Percentiles rank a stretch among this genome's conserved stretches.
phyloP scores from a whole-genome alignment of 2,888 invertebrate genomes.

The Vanessa cardui region DNA sequence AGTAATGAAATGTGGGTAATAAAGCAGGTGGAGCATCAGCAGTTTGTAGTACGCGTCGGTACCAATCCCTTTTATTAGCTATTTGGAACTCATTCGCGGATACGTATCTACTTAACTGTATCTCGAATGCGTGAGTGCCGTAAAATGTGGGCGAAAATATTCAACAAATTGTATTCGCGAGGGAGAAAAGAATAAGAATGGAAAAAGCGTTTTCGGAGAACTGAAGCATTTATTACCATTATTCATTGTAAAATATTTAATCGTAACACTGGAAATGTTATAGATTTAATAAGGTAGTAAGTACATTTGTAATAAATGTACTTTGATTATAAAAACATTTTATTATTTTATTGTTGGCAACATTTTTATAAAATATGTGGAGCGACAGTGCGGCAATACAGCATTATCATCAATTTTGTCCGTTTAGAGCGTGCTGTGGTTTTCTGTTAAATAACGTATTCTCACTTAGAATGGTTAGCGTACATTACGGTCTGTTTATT shows the following conservation, averaged over 20 bases:
- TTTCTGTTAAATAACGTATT: conserved; percentile 11
- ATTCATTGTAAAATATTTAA: neutral
- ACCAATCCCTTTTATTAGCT: conserved; percentile 55
- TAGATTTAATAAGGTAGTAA: too few relatives aligned
- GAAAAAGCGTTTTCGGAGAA: conserved; percentile 2
- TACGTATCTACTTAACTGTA: conserved; percentile 24
- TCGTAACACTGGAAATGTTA: neutral
- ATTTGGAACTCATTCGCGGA: conserved; percentile 48
- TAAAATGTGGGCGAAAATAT: conserved; percentile 11
- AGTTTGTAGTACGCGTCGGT: conserved; percentile 43
- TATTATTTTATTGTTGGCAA: neutral
- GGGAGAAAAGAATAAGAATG: neutral
- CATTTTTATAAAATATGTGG: neutral
- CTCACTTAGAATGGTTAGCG: conserved; percentile 11
- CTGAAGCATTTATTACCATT: neutral
- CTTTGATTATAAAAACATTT: neutral
- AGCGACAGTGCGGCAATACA: conserved; percentile 1
- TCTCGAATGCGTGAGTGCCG: conserved; percentile 15
- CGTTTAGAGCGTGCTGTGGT: conserved; percentile 1
- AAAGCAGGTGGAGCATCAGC: conserved; percentile 53
- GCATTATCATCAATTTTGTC: neutral
- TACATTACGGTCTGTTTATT: conserved; percentile 15
- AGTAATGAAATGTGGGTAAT: conserved; percentile 45
- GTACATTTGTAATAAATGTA: too few relatives aligned
- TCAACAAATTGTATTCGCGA: conserved; percentile 4